phyloP scores from a whole-genome alignment of 2,113 vertebrate species.

The Marmota monax region DNA sequence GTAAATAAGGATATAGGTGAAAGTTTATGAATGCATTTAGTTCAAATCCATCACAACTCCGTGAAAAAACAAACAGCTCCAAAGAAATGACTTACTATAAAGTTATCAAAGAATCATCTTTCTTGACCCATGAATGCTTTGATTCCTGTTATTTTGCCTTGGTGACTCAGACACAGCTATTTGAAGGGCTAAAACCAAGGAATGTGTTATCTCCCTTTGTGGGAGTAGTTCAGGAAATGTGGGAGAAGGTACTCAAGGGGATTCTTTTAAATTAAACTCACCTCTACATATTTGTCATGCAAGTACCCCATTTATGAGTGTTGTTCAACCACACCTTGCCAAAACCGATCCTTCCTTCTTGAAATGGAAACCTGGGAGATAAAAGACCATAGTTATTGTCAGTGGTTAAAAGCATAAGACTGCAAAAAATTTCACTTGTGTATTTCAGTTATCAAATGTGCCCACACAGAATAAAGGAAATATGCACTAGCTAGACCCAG shows the following conservation, averaged over 20 bases:
- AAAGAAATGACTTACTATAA: background rate
- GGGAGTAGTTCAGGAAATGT: conserved; percentile 50
- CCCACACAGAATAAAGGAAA: background rate
- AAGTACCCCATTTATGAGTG: background rate
- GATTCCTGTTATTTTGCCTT: conserved; percentile 11
- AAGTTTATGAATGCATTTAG: background rate
- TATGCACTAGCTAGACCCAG: background rate
- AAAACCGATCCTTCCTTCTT: background rate
- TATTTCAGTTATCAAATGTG: conserved; percentile 17
- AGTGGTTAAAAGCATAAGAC: background rate
- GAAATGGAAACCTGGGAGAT: background rate
- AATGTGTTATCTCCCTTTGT: conserved; percentile 11
- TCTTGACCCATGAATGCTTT: background rate
- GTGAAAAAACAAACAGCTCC: background rate
- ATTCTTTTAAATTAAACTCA: background rate
- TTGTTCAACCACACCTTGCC: conserved; percentile 5
- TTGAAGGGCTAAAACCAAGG: background rate
- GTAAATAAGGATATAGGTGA: background rate
- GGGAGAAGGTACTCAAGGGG: background rate
- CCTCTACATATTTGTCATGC: background rate
- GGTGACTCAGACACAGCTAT: background rate
- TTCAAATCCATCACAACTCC: conserved; percentile 16
- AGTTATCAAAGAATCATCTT: background rate
- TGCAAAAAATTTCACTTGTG: background rate
- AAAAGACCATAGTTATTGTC: background rate